Base-by-base conservation (phyloP, 2,113 vertebrate genomes). In the Dicerorhinus sumatrensis region DNA sequence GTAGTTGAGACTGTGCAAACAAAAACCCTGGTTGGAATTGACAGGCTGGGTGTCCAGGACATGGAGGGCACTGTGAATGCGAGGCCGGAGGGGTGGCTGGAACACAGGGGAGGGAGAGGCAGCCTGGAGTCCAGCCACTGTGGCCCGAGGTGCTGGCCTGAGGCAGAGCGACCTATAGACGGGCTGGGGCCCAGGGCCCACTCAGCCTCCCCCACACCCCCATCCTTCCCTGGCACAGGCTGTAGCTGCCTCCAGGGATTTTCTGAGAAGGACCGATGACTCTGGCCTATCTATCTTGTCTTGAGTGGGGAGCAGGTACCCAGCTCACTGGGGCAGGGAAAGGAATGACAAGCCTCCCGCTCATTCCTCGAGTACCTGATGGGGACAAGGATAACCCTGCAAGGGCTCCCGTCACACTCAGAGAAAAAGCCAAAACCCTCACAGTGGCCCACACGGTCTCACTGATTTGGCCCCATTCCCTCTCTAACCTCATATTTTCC, bases 181-280 rank as follows among this genome's bases (percentile, higher is more conserved):
- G 27, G 11, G 14, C 62, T 31, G 13, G 51, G 42, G 36, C 16
- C 56, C 1, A 3, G 13, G 42, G 16, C 29, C 3, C 1, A 1
- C 72, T 80, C 29, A 13, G 56, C 29, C 33, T 29, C n/a, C 21
- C 25, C 10, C 4, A 11, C 0, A 2, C 5, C 8, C 20, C 39
- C 5, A 2, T 27, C 5, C 70, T 51, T 58, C 18, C 39, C 63
- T 21, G 6, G 16, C 0, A 46, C 33, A 48, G 29, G 58, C 67
- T 31, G 23, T 6, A 46, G 56, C 60, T 76, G 42, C 60, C 29
- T 58, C 11, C 18, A 17, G n/a, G 29, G 54, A 6, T 36, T 36
- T 70, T 60, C 48, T 12, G 31, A 73, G 33, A 73, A 17, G 51
- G 27, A 27, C 54, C 56, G 7, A 13, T 21, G 46, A 23, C 54